A percentile compares a stretch with the other conserved stretches of the same genome.
Conservation (phyloP, 2,113 vertebrate genomes). For the Athene cunicularia region DNA sequence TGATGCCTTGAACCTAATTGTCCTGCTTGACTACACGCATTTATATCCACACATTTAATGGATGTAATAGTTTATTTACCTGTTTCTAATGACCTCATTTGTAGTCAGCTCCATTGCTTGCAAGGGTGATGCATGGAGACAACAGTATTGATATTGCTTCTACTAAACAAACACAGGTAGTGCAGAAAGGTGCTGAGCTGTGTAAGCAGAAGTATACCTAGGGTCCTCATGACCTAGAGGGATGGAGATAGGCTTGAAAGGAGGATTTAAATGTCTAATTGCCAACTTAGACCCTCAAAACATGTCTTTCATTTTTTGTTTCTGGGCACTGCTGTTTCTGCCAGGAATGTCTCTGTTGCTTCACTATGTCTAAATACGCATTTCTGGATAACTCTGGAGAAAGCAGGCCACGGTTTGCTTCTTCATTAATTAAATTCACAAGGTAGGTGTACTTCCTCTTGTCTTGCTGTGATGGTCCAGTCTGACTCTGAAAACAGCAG, state of each 20-base stretch:
- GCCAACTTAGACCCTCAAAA: background rate
- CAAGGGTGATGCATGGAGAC: background rate
- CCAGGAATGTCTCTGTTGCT: background rate
- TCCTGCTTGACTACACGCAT: background rate
- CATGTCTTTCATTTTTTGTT: background rate
- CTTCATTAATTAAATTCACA: background rate
- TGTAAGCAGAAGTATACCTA: background rate
- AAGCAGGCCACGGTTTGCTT: background rate
- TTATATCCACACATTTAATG: background rate
- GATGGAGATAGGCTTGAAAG: background rate
- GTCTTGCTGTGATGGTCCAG: background rate
- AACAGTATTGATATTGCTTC: background rate
- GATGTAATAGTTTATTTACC: background rate
- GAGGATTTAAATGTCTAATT: background rate
- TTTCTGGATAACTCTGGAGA: background rate
- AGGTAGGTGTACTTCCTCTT: background rate
- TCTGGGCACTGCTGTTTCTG: background rate
- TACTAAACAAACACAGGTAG: background rate
- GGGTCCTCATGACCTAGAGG: background rate
- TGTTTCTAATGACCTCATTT: constrained; percentile 1
- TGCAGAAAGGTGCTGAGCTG: background rate
- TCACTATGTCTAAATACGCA: background rate
- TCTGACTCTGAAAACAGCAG: background rate
- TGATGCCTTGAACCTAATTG: background rate
- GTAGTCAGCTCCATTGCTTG: background rate